Evolutionary conservation across 2,797 vertebrate genomes (phyloP).

Genomic region (Neostethus bicornis): DNA sequence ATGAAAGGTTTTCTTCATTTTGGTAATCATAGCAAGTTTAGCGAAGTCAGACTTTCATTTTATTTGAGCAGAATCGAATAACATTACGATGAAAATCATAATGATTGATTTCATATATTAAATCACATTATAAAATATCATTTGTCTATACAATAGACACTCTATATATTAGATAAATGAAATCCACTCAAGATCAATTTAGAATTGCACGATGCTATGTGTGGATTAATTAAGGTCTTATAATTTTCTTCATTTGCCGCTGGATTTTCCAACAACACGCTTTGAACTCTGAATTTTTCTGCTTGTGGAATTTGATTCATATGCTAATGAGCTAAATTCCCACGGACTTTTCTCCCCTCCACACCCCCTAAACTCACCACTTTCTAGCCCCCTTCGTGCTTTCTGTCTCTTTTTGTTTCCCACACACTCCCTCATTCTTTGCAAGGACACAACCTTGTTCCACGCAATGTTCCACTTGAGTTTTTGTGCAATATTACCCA

Average conservation of each 20-base stretch:
- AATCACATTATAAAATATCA: no score
- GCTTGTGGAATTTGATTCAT: constrained; percentile 76
- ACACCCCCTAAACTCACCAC: constrained; percentile 27
- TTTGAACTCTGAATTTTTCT: constrained; percentile 53
- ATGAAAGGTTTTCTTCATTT: no score
- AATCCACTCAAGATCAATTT: no score
- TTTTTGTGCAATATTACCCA: not conserved
- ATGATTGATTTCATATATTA: no score
- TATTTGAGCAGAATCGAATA: no score
- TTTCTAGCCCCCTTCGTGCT: not conserved
- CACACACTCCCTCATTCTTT: constrained; percentile 28
- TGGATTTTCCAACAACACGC: constrained; percentile 42
- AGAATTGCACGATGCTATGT: constrained; percentile 23
- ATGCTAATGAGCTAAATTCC: constrained; percentile 72
- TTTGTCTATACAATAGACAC: no score
- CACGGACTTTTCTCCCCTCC: constrained; percentile 62
- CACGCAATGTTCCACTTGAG: constrained; percentile 13
- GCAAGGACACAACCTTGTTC: constrained; percentile 30
- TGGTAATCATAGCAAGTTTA: not conserved
- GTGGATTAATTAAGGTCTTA: constrained; percentile 46
- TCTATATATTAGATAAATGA: no score
- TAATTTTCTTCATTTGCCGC: constrained; percentile 51
- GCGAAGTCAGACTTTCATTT: not conserved
- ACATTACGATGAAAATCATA: no score
- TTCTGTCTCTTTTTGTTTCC: constrained; percentile 35